phyloP scores from a whole-genome alignment of 2,888 invertebrate genomes.

The Branchellion lobata region DNA sequence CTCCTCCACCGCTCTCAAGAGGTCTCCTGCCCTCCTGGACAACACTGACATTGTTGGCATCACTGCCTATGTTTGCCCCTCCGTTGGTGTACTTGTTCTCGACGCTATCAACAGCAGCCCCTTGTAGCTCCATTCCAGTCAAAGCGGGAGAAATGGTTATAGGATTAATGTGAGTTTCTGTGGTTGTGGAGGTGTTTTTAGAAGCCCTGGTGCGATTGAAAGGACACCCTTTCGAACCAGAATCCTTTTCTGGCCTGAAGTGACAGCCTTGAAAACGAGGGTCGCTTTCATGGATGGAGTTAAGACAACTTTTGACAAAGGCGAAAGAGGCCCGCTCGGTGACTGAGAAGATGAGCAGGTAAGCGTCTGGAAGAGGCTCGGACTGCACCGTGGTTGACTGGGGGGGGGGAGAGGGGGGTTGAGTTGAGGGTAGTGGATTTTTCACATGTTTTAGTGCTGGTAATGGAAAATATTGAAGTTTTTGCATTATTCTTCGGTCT shows the following conservation, averaged over 20 bases:
- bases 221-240: neutral
- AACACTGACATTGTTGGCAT: neutral
- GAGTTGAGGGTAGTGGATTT: too few relatives aligned
- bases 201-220: neutral
- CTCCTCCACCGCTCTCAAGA: neutral
- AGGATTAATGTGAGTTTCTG: neutral
- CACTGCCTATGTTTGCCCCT: neutral
- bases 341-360: conserved; percentile 46
- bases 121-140: too few relatives aligned
- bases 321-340: conserved; percentile 45
- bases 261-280: neutral
- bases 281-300: conserved; percentile 37
- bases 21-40: neutral
- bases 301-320: conserved; percentile 40
- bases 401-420: too few relatives aligned
- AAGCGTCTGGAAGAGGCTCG: conserved; percentile 39
- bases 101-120: too few relatives aligned
- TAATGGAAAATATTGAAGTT: too few relatives aligned
- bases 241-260: neutral
- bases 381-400: neutral
- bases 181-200: neutral
- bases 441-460: too few relatives aligned
- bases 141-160: neutral
- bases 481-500: too few relatives aligned
- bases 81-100: neutral